Evolutionary conservation across 2,797 vertebrate genomes (phyloP).

Genomic region (Lagorchestes hirsutus): DNA sequence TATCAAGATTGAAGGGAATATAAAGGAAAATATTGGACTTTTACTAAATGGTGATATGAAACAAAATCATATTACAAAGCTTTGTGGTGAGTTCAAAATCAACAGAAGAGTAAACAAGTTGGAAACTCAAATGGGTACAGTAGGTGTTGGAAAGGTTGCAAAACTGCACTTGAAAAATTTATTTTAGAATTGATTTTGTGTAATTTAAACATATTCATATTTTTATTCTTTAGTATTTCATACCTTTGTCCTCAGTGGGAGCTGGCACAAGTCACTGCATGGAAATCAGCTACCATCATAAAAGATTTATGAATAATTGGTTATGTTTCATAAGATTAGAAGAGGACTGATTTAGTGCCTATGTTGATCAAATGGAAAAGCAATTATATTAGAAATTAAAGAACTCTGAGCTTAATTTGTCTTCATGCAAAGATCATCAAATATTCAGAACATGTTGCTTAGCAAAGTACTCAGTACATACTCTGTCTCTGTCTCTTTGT

Average conservation of each 20-base stretch:
- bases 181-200: background rate
- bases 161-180: background rate
- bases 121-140: background rate
- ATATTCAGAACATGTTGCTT: background rate
- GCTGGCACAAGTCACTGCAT: background rate
- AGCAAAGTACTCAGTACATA: background rate
- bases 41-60: slow-evolving; percentile 19
- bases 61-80: background rate
- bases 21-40: background rate
- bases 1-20: background rate
- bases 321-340: slow-evolving; percentile 8
- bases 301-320: background rate
- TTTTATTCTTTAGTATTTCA: background rate
- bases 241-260: background rate
- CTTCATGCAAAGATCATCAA: background rate
- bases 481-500: too few species aligned
- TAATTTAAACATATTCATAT: slow-evolving; percentile 19
- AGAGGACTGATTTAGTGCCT: background rate
- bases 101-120: background rate
- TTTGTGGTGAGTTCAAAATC: background rate
- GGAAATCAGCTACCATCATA: background rate
- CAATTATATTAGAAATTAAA: background rate
- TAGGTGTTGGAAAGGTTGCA: background rate
- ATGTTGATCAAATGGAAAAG: background rate
- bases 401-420: background rate